Evolutionary conservation across 2,888 invertebrate species (phyloP).

Genomic region (Nudaria mundana): DNA sequence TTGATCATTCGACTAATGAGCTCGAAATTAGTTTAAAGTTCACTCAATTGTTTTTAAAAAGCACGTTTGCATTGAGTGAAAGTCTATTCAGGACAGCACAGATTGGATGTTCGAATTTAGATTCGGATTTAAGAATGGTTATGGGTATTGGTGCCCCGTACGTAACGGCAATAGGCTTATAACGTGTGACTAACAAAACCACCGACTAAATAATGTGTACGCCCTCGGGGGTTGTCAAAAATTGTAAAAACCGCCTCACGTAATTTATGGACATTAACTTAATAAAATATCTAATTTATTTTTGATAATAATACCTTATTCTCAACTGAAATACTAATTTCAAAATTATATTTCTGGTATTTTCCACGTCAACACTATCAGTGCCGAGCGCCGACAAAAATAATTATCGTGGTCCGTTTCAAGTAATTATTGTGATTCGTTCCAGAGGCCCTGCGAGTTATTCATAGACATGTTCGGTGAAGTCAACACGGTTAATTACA

Average conservation of each 20-base stretch:
- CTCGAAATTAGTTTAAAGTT: conserved; percentile 19
- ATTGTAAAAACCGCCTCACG: no score
- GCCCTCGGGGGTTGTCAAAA: no score
- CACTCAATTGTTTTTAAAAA: no score
- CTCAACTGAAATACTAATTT: not conserved
- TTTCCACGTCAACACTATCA: conserved; percentile 13
- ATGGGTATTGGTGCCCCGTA: no score
- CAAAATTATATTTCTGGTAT: conserved; percentile 1
- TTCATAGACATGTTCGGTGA: conserved; percentile 24
- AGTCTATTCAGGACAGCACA: no score
- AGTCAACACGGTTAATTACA: not conserved
- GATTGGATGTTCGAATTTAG: not conserved
- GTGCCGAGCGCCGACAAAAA: conserved; percentile 9
- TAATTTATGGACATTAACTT: no score
- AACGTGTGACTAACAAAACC: no score
- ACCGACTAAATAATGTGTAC: no score
- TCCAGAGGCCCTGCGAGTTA: conserved; percentile 42
- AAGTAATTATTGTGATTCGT: conserved; percentile 58
- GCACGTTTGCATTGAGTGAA: no score
- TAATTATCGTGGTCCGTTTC: conserved; percentile 33
- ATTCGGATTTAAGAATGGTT: no score
- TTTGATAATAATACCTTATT: not conserved
- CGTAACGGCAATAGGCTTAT: no score
- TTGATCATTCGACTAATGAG: conserved; percentile 48
- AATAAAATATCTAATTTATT: no score